These are phyloP conservation scores for Mormoops blainvillei DNA, from an alignment of 2,113 vertebrate species.

Conservation along the genomic window DNA sequence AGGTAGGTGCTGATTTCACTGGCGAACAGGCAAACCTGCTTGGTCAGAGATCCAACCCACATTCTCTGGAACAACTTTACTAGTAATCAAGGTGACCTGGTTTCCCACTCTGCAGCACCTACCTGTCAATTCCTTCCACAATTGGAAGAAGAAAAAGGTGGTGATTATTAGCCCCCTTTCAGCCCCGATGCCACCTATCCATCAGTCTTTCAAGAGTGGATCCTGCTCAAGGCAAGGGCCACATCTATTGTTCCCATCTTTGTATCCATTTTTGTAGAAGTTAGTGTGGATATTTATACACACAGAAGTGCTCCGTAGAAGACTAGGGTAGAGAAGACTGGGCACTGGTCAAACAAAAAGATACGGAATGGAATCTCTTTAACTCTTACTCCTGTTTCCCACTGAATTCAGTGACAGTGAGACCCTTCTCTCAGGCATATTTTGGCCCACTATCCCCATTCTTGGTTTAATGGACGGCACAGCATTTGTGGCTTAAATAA, in stretches of 20 bases:
- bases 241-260: background rate
- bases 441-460: slow-evolving; percentile 24
- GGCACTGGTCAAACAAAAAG: background rate
- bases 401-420: background rate
- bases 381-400: background rate
- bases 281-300: background rate
- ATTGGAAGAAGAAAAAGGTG: background rate
- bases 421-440: background rate
- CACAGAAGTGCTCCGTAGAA: background rate
- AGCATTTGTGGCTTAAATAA: slow-evolving; percentile 68
- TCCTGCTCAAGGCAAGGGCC: background rate
- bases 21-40: background rate
- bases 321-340: accelerated
- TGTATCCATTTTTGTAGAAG: background rate
- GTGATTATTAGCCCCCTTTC: background rate
- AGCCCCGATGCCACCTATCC: background rate
- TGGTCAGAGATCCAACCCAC: background rate
- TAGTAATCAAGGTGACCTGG: background rate
- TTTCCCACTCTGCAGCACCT: background rate
- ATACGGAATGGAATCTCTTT: background rate
- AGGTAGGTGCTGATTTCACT: background rate
- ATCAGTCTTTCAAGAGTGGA: background rate
- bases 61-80: background rate
- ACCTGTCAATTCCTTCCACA: background rate
- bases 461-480: slow-evolving; percentile 27